Percentiles rank a stretch among this genome's conserved stretches.
Evolutionary conservation across 35 echinoderm and acorn worm species (phyloP).

Genomic region (Ophiothrix spiculata): DNA sequence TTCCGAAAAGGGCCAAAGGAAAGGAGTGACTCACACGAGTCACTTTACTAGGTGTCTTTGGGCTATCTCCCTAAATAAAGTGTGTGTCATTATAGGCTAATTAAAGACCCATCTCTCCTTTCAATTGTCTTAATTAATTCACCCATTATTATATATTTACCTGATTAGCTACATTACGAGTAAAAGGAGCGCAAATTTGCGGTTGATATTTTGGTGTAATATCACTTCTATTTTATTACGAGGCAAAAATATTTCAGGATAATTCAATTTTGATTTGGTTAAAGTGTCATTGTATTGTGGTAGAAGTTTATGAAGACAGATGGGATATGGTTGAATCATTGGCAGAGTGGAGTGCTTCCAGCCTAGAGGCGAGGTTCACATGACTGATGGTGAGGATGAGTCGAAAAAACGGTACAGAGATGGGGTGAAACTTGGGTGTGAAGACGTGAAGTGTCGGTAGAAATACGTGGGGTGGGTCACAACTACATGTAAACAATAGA

Average conservation of each 20-base stretch:
- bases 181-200: background rate
- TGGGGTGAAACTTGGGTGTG: too few species aligned
- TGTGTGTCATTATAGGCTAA: slow-evolving; percentile 7
- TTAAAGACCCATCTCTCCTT: background rate
- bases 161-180: background rate
- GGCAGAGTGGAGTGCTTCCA: background rate
- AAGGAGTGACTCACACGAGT: background rate
- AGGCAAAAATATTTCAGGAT: background rate
- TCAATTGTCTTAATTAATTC: slow-evolving; percentile 2
- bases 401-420: background rate
- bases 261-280: slow-evolving; percentile 11
- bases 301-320: slow-evolving; percentile 3
- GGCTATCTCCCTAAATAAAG: slow-evolving; percentile 1
- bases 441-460: background rate
- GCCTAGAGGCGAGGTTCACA: background rate
- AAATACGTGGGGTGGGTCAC: background rate
- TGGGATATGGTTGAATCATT: background rate
- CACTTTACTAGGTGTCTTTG: background rate
- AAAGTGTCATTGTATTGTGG: background rate
- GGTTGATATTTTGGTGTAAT: background rate
- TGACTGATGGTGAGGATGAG: background rate
- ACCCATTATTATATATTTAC: background rate
- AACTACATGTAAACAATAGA: slow-evolving; percentile 1
- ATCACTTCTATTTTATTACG: background rate
- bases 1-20: background rate